phyloP scores from a whole-genome alignment of 2,797 vertebrate species.

The Lepus oiostolus region DNA sequence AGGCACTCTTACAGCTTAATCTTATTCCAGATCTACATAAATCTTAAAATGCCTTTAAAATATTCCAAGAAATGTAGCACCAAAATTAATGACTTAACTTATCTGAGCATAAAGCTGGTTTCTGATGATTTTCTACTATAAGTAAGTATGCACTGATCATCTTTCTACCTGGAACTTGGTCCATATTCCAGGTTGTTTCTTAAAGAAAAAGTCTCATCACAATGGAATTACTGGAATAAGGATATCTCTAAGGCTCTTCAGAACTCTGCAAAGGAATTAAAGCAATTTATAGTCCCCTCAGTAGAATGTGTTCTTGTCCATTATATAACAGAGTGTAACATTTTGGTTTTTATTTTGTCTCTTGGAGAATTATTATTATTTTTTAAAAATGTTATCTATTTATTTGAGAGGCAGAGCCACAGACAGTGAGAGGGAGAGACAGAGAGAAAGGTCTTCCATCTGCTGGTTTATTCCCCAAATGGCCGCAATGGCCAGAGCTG shows the following conservation, averaged over 20 bases:
- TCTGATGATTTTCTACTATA: background rate
- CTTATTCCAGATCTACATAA: background rate
- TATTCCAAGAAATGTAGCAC: background rate
- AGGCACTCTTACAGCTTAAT: background rate
- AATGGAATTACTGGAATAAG: background rate
- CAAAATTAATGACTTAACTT: background rate
- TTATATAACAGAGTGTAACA: background rate
- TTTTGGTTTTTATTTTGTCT: background rate
- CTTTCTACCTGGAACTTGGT: background rate
- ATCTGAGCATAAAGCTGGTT: background rate
- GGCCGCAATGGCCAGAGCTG: too few species aligned
- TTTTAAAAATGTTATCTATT: too few species aligned
- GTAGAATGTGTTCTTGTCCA: background rate
- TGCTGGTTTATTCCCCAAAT: too few species aligned
- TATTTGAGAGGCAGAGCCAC: too few species aligned
- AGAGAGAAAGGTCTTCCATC: too few species aligned
- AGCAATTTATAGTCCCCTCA: background rate
- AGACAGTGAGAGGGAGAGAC: too few species aligned
- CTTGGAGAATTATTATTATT: background rate
- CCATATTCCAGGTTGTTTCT: background rate
- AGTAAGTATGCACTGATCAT: background rate
- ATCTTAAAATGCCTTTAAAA: background rate
- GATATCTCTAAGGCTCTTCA: background rate
- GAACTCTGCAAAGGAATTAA: background rate
- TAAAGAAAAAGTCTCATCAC: background rate